Evolutionary conservation across 2,888 invertebrate species (phyloP).

Genomic region (Drosophila birchii): DNA sequence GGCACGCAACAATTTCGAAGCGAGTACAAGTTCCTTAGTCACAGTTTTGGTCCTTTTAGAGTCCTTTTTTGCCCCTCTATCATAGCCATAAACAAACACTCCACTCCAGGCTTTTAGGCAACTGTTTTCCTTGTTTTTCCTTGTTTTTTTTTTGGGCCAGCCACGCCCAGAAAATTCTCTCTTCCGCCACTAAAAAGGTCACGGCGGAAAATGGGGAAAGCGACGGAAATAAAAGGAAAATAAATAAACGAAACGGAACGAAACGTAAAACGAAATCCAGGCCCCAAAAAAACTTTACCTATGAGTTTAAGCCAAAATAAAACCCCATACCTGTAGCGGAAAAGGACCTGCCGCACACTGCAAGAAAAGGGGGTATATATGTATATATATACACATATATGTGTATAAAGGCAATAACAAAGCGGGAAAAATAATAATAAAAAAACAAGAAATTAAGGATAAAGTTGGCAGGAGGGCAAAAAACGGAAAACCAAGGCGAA

Average conservation of each 20-base stretch:
- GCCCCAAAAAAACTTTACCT: conserved; percentile 48
- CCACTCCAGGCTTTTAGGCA: conserved; percentile 50
- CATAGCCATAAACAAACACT: conserved; percentile 43
- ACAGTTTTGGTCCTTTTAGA: conserved; percentile 4
- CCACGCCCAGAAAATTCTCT: conserved; percentile 71
- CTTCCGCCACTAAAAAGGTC: conserved; percentile 63
- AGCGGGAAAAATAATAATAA: conserved; percentile 22
- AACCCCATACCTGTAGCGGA: conserved; percentile 64
- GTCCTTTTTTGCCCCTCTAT: conserved; percentile 20
- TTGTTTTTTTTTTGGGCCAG: conserved; percentile 35
- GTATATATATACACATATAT: conserved; percentile 16
- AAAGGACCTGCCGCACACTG: conserved; percentile 38
- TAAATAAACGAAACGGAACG: conserved; percentile 54
- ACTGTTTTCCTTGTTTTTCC: conserved; percentile 28
- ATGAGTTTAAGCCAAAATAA: conserved; percentile 70
- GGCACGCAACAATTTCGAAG: conserved; percentile 27
- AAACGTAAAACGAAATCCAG: conserved; percentile 56
- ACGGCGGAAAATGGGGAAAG: conserved; percentile 41
- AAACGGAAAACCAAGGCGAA: conserved; percentile 55
- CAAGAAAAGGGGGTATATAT: conserved; percentile 23
- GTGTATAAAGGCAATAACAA: conserved; percentile 50
- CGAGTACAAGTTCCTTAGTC: conserved; percentile 23
- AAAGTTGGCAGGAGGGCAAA: conserved; percentile 56
- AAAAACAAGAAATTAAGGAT: conserved; percentile 50
- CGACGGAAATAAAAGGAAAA: conserved; percentile 40